Conservation (phyloP, 1,140 invertebrate genomes). For the Drosophila navojoa region DNA sequence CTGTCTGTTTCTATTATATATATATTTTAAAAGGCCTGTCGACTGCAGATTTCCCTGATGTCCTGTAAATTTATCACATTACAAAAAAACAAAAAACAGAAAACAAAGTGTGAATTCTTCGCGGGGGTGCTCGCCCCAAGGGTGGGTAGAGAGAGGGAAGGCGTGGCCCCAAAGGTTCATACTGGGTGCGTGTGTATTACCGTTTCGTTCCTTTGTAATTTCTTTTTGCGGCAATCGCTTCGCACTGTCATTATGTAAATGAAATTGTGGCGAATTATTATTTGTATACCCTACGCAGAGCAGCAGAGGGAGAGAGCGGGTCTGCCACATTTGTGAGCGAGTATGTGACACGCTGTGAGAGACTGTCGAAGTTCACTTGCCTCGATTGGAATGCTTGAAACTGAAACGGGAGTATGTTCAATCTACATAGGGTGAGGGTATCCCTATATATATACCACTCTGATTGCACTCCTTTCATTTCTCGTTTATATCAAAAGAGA, state of each 20-base stretch:
- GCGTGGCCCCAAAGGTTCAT: background rate
- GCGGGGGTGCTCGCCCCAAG: background rate
- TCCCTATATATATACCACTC: too few relatives aligned
- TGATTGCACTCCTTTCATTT: too few relatives aligned
- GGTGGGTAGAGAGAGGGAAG: background rate
- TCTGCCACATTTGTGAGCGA: too few relatives aligned
- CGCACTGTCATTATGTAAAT: slow-evolving; percentile 81
- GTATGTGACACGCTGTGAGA: too few relatives aligned
- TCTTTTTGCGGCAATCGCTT: slow-evolving; percentile 61
- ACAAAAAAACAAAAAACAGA: slow-evolving; percentile 44
- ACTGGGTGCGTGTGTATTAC: slow-evolving; percentile 1
- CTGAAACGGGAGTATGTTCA: too few relatives aligned
- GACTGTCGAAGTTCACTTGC: too few relatives aligned
- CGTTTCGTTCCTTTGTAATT: slow-evolving; percentile 53
- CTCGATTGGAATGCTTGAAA: too few relatives aligned
- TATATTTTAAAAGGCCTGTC: slow-evolving; percentile 58
- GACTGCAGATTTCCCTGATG: slow-evolving; percentile 80
- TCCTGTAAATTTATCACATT: slow-evolving; percentile 82
- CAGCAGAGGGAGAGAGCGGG: background rate
- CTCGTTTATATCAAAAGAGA: too few relatives aligned
- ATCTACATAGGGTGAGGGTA: too few relatives aligned
- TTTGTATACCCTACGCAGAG: slow-evolving; percentile 29
- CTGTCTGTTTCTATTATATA: background rate
- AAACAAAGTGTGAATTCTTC: slow-evolving; percentile 66
- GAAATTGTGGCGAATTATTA: slow-evolving; percentile 82